These are phyloP conservation scores for Tethya wilhelma DNA, from an alignment of 37 sponge, comb jelly and placozoan genomes.

Conservation along the genomic window DNA sequence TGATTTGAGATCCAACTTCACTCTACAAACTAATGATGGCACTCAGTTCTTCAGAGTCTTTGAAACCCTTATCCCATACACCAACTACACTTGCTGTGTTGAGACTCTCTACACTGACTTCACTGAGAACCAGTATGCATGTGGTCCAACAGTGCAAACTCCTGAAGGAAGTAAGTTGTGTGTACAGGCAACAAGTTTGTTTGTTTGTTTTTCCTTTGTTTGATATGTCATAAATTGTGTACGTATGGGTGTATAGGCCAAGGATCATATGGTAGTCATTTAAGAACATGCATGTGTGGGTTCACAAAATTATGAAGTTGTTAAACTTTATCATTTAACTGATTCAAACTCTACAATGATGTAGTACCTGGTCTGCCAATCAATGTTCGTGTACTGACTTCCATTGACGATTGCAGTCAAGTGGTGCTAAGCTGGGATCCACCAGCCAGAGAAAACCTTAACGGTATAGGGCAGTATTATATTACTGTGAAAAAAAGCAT, in stretches of 20 bases:
- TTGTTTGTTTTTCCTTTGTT: no score
- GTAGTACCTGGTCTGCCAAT: constrained; percentile 9
- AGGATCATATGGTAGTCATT: no score
- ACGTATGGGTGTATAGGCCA: no score
- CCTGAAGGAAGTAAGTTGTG: constrained; percentile 6
- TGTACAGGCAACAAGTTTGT: no score
- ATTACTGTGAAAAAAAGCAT: no score
- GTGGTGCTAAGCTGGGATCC: constrained; percentile 1
- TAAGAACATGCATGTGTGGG: no score
- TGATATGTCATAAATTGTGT: no score
- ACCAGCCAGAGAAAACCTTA: neutral
- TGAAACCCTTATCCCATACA: constrained; percentile 1
- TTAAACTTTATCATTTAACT: no score
- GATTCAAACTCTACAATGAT: no score
- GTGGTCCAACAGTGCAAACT: neutral
- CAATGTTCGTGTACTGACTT: neutral
- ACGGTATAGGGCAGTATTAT: neutral
- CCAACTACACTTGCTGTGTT: constrained; percentile 10
- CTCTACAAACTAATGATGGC: no score
- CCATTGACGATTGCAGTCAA: neutral
- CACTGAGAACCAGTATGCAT: neutral
- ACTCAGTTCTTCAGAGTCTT: neutral
- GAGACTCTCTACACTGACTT: constrained; percentile 1
- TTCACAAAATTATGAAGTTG: no score
- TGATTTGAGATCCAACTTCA: neutral